Percentiles rank a stretch among this genome's conserved stretches.
phyloP scores from a whole-genome alignment of 1,140 invertebrate species.

The Fopius arisanus region DNA sequence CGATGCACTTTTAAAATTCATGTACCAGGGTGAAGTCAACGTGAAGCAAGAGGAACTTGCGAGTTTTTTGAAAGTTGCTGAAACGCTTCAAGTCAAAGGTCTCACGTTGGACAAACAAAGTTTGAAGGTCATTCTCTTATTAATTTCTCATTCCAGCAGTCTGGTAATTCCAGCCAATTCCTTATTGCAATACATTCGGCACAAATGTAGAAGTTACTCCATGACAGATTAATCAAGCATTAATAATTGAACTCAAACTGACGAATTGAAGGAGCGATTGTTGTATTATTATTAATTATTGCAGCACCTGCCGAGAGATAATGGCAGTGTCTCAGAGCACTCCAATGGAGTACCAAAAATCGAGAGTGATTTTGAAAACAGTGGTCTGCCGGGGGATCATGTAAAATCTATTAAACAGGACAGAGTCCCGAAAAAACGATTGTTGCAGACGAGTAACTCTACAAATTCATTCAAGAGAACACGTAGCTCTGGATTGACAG shows the following conservation, averaged over 20 bases:
- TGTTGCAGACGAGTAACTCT: not conserved
- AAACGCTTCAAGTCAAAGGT: slow-evolving; percentile 85
- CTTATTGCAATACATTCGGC: too few relatives aligned
- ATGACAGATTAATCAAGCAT: too few relatives aligned
- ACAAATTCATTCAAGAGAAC: not conserved
- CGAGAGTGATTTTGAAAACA: not conserved
- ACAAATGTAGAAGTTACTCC: too few relatives aligned
- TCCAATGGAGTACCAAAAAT: not conserved
- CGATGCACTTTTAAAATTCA: slow-evolving; percentile 82
- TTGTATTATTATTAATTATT: not conserved
- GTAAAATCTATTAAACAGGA: not conserved
- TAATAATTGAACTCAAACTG: too few relatives aligned
- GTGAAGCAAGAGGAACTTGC: slow-evolving; percentile 83
- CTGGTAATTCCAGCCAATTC: too few relatives aligned
- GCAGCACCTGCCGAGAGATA: not conserved
- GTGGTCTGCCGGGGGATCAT: not conserved
- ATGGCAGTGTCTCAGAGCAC: not conserved
- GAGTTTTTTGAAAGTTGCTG: slow-evolving; percentile 83
- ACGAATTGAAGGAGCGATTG: too few relatives aligned
- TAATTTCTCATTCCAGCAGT: not conserved
- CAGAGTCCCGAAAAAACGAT: not conserved
- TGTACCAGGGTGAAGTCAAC: slow-evolving; percentile 88
- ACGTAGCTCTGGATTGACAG: not conserved
- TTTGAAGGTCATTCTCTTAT: not conserved
- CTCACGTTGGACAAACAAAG: slow-evolving; percentile 51